Percentiles rank a stretch among this genome's conserved stretches.
These are phyloP conservation scores for Deilephila elpenor DNA, from an alignment of 2,888 invertebrate species.

Conservation along the genomic window DNA sequence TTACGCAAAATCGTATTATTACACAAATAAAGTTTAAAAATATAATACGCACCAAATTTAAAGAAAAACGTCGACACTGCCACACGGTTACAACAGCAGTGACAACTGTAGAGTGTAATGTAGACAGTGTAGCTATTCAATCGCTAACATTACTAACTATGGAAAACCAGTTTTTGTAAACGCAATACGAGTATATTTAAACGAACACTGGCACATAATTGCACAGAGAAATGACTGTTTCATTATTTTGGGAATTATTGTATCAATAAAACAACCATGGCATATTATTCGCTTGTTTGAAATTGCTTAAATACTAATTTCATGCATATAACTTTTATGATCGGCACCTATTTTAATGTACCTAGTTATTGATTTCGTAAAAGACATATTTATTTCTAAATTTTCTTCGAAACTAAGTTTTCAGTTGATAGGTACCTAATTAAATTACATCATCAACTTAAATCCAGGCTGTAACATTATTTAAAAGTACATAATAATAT, in stretches of 20 bases:
- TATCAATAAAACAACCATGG: background rate
- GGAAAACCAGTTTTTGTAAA: slow-evolving; percentile 22
- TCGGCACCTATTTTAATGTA: too few species aligned
- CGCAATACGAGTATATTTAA: slow-evolving; percentile 3
- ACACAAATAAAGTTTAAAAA: background rate
- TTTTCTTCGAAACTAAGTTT: too few species aligned
- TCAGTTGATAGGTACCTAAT: too few species aligned
- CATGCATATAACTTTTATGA: too few species aligned
- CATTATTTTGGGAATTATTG: slow-evolving; percentile 1
- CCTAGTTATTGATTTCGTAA: too few species aligned
- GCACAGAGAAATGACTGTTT: background rate
- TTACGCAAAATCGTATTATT: too few species aligned
- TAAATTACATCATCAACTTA: too few species aligned
- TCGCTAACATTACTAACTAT: background rate
- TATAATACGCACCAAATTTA: background rate
- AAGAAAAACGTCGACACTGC: slow-evolving; percentile 41
- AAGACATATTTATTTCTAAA: too few species aligned
- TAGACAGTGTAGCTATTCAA: background rate
- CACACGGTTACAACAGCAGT: slow-evolving; percentile 40
- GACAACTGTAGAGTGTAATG: slow-evolving; percentile 23
- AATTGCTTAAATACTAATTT: too few species aligned
- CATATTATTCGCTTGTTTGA: too few species aligned
- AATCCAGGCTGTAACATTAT: too few species aligned
- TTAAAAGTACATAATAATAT: too few species aligned
- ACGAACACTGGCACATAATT: background rate